Evolutionary conservation across 2,113 vertebrate species (phyloP).

Genomic region (Zosterops pallidus): DNA sequence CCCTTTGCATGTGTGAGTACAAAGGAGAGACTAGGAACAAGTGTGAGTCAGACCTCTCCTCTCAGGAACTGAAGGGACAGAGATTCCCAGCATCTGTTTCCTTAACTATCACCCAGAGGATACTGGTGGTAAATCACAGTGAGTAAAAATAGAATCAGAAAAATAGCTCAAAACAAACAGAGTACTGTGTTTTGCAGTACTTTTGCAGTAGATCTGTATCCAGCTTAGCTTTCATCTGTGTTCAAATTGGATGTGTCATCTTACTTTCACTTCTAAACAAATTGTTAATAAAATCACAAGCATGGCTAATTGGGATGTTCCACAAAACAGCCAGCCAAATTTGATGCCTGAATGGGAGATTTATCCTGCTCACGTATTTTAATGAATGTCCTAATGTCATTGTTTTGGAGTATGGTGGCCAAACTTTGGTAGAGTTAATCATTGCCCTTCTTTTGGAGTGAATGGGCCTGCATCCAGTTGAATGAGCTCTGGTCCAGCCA

Average conservation of each 20-base stretch:
- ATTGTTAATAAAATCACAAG: conserved; percentile 18
- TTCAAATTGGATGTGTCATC: conserved; percentile 12
- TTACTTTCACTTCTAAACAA: conserved; percentile 14
- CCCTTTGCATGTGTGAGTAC: conserved; percentile 87
- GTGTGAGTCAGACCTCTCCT: conserved; percentile 83
- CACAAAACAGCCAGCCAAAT: neutral
- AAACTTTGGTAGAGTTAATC: neutral
- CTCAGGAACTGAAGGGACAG: conserved; percentile 88
- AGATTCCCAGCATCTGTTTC: conserved; percentile 98
- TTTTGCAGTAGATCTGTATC: conserved; percentile 2
- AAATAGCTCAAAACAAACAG: conserved; percentile 69
- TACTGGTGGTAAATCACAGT: conserved; percentile 88
- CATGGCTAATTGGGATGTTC: neutral
- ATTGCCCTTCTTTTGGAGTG: neutral
- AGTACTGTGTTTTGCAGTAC: conserved; percentile 12
- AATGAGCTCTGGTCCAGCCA: neutral
- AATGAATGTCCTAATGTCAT: neutral
- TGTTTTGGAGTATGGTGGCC: neutral
- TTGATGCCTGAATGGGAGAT: neutral
- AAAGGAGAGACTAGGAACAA: conserved; percentile 82
- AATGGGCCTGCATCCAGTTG: neutral
- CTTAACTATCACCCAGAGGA: conserved; percentile 91
- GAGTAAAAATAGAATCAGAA: conserved; percentile 89
- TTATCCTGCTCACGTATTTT: neutral
- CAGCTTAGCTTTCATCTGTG: conserved; percentile 6